Base-by-base conservation (phyloP, 2,113 vertebrate species). In the Pholis gunnellus region DNA sequence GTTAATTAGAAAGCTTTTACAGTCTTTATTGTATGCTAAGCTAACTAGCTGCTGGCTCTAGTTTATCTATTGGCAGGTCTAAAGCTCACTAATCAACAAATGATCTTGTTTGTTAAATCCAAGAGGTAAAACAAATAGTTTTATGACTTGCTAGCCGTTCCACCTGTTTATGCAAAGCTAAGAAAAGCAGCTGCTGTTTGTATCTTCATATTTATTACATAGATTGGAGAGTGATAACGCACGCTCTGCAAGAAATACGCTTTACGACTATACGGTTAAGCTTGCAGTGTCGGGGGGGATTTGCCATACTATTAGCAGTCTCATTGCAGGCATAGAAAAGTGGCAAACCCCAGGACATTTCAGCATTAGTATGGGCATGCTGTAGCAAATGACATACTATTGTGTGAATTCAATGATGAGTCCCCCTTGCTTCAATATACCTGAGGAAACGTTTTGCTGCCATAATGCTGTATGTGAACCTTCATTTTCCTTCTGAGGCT, bases 351-450 rank as follows among this genome's bases (percentile, higher is more conserved):
- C 50, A 67, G 69, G 78, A 79, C 54, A 54, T 78, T 42, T 78
- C 9, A 69, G 29, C 25, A 75, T 65, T 31, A 68, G 61, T 46
- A 71, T 50, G 64, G 78, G 81, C 80, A 66, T 82, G 68, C 63
- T 75, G 84, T 78, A 85, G 82, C 84, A 84, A 91, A 90, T 80
- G 14, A 88, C 42, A 76, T 63, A 31, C 13, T 65, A 60, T 40
- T 68, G 54, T 79, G 67, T 78, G 38, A 80, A 89, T 85, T 82
- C 42, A 81, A 0, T 73, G 63, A 50, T 57, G n/a, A n/a, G 48
- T 75, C 71, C 69, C 76, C 61, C 50, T 34, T 34, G 72, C 50
- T 82, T 42, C 46, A 71, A 75, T 74, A 63, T 78, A 56, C 81
- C 68, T 31, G 50, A 9, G 18, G 59, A 79, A 38, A 68, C 0